Evolutionary conservation across 2,797 vertebrate species (phyloP), one percentile per base, ranked within the genome.

Genomic region (Sparidentex hasta): DNA sequence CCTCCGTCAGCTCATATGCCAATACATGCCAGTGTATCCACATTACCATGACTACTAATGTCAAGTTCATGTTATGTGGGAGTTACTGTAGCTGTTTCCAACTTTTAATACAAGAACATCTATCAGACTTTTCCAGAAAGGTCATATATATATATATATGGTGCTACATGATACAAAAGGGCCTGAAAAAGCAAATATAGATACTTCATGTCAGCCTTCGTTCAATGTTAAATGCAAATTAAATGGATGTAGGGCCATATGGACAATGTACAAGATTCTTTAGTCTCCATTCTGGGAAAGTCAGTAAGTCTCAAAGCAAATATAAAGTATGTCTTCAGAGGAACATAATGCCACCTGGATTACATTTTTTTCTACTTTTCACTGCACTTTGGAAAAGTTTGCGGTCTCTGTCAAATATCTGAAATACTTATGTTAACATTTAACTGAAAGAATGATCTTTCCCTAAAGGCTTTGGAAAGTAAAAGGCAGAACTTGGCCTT

Each of bases 1-100:
- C 61, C 17, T 55, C 38, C 41, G 64, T 63, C 33, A n/a, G 7
- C 55, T 54, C 21, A 5, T 6, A 6, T 56, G n/a, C 17, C 50
- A 21, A 12, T 20, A 17, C 11, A 17, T 33, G 11, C 6, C 48
- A 21, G 21, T 18, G 13, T 2, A 20, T 38, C 27, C 44, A 65
- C 44, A 56, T 3, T 18, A 71, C 48, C 71, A 57, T 41, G 44
- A 65, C 54, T 61, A 1, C 65, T 51, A 57, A 84, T 56, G 29
- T 29, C 16, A 67, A 59, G 52, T 46, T 69, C 21, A 29, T 14
- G 41, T 20, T 41, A 41, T 33, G 56, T 63, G 59, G 50, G 71
- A 64, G 46, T 64, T 63, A 20, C 33, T 63, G 29, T 11, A 50
- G 29, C 43, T 3, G 17, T 33, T 71, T 71, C n/a, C n/a, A 50